Evolutionary conservation across 2,888 invertebrate genomes (phyloP).

Genomic region (Andrena bicolor): DNA sequence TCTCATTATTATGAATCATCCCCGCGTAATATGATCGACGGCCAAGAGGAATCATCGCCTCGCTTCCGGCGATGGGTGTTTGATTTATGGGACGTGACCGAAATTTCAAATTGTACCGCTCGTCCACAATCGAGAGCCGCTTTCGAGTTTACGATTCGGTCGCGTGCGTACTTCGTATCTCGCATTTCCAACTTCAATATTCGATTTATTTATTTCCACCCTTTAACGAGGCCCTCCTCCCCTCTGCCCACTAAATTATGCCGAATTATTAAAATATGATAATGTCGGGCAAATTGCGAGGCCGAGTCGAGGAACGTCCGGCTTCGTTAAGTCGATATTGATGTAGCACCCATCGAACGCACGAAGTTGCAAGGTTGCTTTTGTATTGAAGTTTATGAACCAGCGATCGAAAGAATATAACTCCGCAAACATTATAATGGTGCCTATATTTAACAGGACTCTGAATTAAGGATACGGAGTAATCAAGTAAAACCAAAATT

Average conservation of each 20-base stretch:
- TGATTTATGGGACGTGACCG: constrained; percentile 40
- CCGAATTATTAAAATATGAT: constrained; percentile 54
- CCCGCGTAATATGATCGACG: constrained; percentile 46
- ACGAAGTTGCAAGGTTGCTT: neutral
- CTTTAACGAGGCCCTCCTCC: neutral
- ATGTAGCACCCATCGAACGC: constrained; percentile 7
- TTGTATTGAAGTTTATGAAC: neutral
- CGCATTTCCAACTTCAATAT: constrained; percentile 25
- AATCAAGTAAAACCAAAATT: no score
- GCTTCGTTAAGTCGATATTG: constrained; percentile 51
- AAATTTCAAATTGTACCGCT: constrained; percentile 36
- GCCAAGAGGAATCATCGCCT: constrained; percentile 36
- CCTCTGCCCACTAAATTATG: constrained; percentile 25
- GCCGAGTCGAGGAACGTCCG: constrained; percentile 1
- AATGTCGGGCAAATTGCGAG: constrained; percentile 34
- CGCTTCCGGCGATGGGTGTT: constrained; percentile 40
- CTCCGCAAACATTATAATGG: no score
- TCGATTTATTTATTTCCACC: constrained; percentile 27
- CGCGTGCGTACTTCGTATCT: constrained; percentile 39
- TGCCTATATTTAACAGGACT: no score
- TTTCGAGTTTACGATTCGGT: constrained; percentile 32
- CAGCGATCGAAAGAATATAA: no score
- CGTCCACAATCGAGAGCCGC: neutral
- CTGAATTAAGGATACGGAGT: no score
- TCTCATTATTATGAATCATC: constrained; percentile 41